These are phyloP conservation scores for Lottia scabra DNA, from an alignment of 2,888 invertebrate genomes.

Conservation along the genomic window DNA sequence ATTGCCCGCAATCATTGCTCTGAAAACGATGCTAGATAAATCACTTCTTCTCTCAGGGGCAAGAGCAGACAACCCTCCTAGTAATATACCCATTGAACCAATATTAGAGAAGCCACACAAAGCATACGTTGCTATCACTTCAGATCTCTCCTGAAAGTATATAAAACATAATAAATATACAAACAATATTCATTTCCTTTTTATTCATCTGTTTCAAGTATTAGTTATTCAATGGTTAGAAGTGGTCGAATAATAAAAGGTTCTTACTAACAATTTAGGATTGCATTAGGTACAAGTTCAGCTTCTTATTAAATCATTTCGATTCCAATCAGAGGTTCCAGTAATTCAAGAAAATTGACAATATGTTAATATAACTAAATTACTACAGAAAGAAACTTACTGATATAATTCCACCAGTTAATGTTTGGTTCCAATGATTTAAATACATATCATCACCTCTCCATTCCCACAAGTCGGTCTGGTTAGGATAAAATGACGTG, in stretches of 20 bases:
- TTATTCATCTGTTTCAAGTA: too few relatives aligned
- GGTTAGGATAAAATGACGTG: slow-evolving; percentile 16
- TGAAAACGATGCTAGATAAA: slow-evolving; percentile 45
- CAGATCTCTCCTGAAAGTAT: slow-evolving; percentile 44
- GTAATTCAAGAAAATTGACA: too few relatives aligned
- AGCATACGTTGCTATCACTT: slow-evolving; percentile 60
- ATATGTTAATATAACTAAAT: too few relatives aligned
- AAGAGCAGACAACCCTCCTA: slow-evolving; percentile 54
- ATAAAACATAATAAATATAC: background rate
- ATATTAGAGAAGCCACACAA: slow-evolving; percentile 64
- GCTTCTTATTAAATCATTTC: too few relatives aligned
- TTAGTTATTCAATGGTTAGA: too few relatives aligned
- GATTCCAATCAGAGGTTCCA: too few relatives aligned
- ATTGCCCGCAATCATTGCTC: slow-evolving; percentile 67
- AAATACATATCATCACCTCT: slow-evolving; percentile 37
- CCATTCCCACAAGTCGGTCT: slow-evolving; percentile 32
- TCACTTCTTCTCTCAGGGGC: slow-evolving; percentile 51
- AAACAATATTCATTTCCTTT: too few relatives aligned
- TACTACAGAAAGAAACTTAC: slow-evolving; percentile 34
- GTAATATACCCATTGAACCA: slow-evolving; percentile 59
- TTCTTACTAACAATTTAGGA: too few relatives aligned
- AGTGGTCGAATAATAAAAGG: too few relatives aligned
- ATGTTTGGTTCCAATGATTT: slow-evolving; percentile 32
- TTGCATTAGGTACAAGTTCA: too few relatives aligned
- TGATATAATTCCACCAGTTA: slow-evolving; percentile 44